A percentile compares a stretch with the other conserved stretches of the same genome.
Conservation (phyloP, 2,888 invertebrate species). For the Heliconius sara region DNA sequence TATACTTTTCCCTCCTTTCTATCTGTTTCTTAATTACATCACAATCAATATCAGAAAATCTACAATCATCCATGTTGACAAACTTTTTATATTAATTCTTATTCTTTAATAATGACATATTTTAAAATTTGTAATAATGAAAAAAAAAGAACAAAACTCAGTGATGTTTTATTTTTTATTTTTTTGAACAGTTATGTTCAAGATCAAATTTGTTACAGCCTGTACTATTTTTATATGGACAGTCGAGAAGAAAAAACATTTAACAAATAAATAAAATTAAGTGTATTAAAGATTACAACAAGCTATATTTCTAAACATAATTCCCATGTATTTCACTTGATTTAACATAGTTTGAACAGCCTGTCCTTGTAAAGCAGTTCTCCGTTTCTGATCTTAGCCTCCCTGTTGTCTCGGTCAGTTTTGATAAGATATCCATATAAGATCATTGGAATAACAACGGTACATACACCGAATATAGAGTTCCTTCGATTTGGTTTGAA, state of each 20-base stretch:
- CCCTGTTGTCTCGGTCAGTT: constrained; percentile 79
- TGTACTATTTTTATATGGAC: constrained; percentile 28
- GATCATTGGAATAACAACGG: constrained; percentile 83
- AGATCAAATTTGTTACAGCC: constrained; percentile 15
- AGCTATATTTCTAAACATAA: constrained; percentile 40
- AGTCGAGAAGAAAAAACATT: constrained; percentile 41
- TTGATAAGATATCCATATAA: constrained; percentile 81
- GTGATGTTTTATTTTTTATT: not conserved
- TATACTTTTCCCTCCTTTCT: constrained; percentile 81
- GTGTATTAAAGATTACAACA: constrained; percentile 39
- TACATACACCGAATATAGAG: constrained; percentile 76
- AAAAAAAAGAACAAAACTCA: not conserved
- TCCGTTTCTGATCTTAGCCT: constrained; percentile 86
- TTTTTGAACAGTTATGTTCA: not conserved
- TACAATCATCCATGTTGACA: constrained; percentile 63
- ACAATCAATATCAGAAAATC: constrained; percentile 77
- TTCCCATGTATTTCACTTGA: constrained; percentile 28
- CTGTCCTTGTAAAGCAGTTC: constrained; percentile 91
- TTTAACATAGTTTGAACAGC: constrained; percentile 62
- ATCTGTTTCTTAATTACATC: constrained; percentile 84
- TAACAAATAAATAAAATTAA: constrained; percentile 41
- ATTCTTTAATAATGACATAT: not conserved
- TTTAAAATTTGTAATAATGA: not conserved
- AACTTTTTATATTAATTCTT: not conserved
- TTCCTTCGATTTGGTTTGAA: constrained; percentile 87